These are phyloP conservation scores for Thunnus maccoyii DNA, from an alignment of 2,113 vertebrate species.

Conservation along the genomic window DNA sequence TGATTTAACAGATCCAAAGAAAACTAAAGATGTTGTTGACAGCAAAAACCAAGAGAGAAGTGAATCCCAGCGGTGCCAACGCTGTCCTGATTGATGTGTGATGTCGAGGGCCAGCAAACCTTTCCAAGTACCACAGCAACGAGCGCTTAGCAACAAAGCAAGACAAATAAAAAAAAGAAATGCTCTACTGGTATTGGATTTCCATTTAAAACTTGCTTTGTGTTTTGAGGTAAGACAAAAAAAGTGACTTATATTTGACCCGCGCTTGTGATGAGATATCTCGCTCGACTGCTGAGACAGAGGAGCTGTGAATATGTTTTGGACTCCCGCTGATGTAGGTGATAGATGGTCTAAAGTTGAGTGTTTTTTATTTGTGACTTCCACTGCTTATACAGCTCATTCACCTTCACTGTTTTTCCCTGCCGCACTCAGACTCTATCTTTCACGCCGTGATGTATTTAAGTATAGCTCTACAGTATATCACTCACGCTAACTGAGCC, in stretches of 20 bases:
- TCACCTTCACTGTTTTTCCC: not conserved
- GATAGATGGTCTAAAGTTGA: constrained; percentile 24
- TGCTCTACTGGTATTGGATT: not conserved
- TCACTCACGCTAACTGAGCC: constrained; percentile 52
- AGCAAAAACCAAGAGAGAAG: not conserved
- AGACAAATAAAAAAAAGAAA: constrained; percentile 20
- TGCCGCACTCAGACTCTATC: not conserved
- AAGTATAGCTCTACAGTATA: constrained; percentile 39
- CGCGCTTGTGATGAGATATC: not conserved
- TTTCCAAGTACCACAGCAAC: constrained; percentile 9
- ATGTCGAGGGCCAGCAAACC: not conserved
- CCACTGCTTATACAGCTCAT: constrained; percentile 13
- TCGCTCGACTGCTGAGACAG: not conserved
- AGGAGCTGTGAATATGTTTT: constrained; percentile 1
- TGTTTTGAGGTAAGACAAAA: not conserved
- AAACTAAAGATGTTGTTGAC: not conserved
- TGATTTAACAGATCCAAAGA: constrained; percentile 11
- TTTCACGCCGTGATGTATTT: constrained; percentile 12
- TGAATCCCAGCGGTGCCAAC: not conserved
- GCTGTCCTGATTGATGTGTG: not conserved
- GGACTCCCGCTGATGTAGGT: not conserved
- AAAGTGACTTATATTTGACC: constrained; percentile 36
- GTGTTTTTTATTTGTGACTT: constrained; percentile 32
- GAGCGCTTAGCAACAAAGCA: constrained; percentile 27
- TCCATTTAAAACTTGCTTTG: not conserved